Percentiles rank a stretch among this genome's conserved stretches.
These are phyloP conservation scores for Epirrhoe tristata DNA, from an alignment of 2,888 invertebrate genomes.

Conservation along the genomic window DNA sequence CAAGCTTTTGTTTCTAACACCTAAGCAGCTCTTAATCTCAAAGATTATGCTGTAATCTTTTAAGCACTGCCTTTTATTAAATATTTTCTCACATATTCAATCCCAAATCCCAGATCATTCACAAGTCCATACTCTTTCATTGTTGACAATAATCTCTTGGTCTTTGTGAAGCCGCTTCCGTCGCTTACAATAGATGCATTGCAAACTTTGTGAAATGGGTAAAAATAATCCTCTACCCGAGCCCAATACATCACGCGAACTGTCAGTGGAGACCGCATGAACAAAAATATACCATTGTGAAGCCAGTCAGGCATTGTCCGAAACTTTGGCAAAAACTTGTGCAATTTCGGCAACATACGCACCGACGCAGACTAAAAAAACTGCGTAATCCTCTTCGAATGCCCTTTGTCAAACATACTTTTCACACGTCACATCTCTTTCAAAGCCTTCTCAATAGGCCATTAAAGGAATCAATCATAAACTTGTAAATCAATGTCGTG, in stretches of 20 bases:
- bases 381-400: slow-evolving; percentile 51
- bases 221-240: slow-evolving; percentile 82
- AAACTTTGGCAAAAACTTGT: slow-evolving; percentile 81
- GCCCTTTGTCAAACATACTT: slow-evolving; percentile 51
- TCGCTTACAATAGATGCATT: slow-evolving; percentile 78
- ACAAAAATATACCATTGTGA: slow-evolving; percentile 83
- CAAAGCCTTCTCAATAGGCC: slow-evolving; percentile 50
- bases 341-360: slow-evolving; percentile 77
- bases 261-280: slow-evolving; percentile 83
- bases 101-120: slow-evolving; percentile 70
- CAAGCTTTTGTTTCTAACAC: not conserved
- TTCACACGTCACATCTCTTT: slow-evolving; percentile 57
- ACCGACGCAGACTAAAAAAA: slow-evolving; percentile 60
- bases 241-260: slow-evolving; percentile 83
- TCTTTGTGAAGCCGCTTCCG: slow-evolving; percentile 83
- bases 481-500: slow-evolving; percentile 61
- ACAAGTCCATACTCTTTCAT: slow-evolving; percentile 65
- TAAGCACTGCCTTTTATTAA: not conserved
- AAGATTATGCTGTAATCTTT: not conserved
- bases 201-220: slow-evolving; percentile 84
- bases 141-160: slow-evolving; percentile 73
- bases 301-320: slow-evolving; percentile 73
- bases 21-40: not conserved
- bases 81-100: slow-evolving; percentile 58
- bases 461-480: slow-evolving; percentile 50